These are phyloP conservation scores for Euclidia mi DNA, from an alignment of 2,888 invertebrate species.

Conservation along the genomic window DNA sequence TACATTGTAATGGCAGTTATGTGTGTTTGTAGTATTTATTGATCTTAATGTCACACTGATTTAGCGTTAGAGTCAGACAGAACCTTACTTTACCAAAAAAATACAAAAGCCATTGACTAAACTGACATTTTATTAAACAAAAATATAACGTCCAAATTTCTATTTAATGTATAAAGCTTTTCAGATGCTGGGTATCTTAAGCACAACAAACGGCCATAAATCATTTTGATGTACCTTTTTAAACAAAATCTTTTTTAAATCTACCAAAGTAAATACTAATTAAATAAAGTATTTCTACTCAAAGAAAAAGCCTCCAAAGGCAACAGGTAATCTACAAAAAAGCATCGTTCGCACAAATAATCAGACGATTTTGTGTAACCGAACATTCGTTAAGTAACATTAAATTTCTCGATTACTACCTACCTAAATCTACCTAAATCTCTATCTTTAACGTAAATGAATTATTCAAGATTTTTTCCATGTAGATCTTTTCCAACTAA, in stretches of 20 bases:
- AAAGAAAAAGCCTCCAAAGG: background rate
- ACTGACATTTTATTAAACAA: too few relatives aligned
- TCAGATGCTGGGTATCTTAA: too few relatives aligned
- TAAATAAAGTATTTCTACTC: too few relatives aligned
- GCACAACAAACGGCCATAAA: too few relatives aligned
- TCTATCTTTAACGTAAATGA: conserved; percentile 51
- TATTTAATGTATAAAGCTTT: too few relatives aligned
- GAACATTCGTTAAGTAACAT: conserved; percentile 42
- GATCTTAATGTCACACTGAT: background rate
- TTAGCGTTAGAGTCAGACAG: too few relatives aligned
- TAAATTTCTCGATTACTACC: conserved; percentile 51
- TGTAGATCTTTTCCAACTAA: conserved; percentile 58
- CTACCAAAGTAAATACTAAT: too few relatives aligned
- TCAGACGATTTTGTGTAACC: conserved; percentile 23
- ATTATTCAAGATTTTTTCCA: conserved; percentile 57
- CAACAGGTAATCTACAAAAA: conserved; percentile 6
- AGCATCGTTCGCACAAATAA: background rate
- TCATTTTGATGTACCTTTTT: too few relatives aligned
- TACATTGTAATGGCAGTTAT: background rate
- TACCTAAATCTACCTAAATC: conserved; percentile 47
- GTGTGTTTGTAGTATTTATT: background rate
- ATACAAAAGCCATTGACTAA: too few relatives aligned
- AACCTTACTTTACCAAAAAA: too few relatives aligned
- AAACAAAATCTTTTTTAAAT: too few relatives aligned
- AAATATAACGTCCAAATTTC: too few relatives aligned